Conservation (phyloP, 2,888 invertebrate species). For the Ypsolopha scabrella region DNA sequence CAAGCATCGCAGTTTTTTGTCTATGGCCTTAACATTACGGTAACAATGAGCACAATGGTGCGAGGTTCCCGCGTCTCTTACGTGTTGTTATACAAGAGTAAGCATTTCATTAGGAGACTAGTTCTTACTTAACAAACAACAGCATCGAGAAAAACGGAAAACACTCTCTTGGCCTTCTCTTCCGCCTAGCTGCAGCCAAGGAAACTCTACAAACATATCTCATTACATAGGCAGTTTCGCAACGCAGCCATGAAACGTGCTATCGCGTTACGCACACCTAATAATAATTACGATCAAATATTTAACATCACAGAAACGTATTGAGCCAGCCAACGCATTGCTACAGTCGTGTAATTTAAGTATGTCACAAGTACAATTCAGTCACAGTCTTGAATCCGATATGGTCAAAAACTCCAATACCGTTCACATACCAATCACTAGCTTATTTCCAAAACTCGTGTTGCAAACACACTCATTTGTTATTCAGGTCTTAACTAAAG, state of each 20-base stretch:
- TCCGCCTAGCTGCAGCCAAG: conserved; percentile 1
- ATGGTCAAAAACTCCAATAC: neutral
- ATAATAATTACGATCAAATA: conserved; percentile 2
- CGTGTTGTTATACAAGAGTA: conserved; percentile 56
- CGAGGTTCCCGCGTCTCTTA: conserved; percentile 57
- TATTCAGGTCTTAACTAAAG: neutral
- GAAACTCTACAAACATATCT: conserved; percentile 26
- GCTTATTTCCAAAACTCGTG: too few species aligned
- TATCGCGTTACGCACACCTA: conserved; percentile 19
- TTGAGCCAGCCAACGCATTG: neutral
- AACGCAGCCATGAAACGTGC: conserved; percentile 24
- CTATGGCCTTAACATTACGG: conserved; percentile 57
- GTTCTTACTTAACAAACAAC: conserved; percentile 21
- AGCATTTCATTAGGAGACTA: conserved; percentile 33
- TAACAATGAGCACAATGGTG: conserved; percentile 55
- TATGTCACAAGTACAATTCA: conserved; percentile 1
- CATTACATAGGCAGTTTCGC: conserved; percentile 24
- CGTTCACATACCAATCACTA: too few species aligned
- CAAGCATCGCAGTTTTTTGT: conserved; percentile 28
- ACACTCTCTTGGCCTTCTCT: conserved; percentile 24
- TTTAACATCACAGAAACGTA: neutral
- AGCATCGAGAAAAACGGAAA: conserved; percentile 32
- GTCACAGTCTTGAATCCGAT: neutral
- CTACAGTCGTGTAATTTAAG: neutral
- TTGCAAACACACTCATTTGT: neutral